Evolutionary conservation across 2,113 vertebrate species (phyloP).

Genomic region (Triplophysa tibetana): DNA sequence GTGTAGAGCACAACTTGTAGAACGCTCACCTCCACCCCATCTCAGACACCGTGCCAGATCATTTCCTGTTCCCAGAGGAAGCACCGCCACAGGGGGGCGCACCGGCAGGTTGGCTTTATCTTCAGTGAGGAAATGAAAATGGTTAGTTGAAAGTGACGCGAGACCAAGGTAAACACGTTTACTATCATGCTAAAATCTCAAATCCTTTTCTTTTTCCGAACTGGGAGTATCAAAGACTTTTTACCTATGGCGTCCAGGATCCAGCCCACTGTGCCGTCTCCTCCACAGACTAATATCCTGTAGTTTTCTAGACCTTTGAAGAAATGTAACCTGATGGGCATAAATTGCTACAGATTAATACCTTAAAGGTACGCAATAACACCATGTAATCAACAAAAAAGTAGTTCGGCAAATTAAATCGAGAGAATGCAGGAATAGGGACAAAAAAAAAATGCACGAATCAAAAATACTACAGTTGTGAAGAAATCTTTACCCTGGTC

Average conservation of each 20-base stretch:
- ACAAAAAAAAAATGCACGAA: not conserved
- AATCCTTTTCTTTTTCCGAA: not conserved
- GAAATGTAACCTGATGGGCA: constrained; percentile 77
- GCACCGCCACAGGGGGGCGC: constrained; percentile 85
- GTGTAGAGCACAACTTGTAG: not conserved
- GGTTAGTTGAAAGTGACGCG: not conserved
- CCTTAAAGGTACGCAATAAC: no score
- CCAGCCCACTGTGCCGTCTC: constrained; percentile 93
- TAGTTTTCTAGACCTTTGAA: constrained; percentile 81
- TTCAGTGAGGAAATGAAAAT: constrained; percentile 56
- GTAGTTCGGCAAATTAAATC: not conserved
- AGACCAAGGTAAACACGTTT: not conserved
- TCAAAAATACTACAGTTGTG: not conserved
- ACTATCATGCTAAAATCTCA: not conserved
- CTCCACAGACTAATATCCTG: constrained; percentile 87
- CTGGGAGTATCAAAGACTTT: not conserved
- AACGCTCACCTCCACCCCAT: constrained; percentile 86
- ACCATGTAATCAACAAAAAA: not conserved
- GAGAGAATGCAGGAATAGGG: not conserved
- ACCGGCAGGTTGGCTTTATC: constrained; percentile 81
- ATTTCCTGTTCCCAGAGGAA: constrained; percentile 92
- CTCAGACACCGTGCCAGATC: constrained; percentile 89
- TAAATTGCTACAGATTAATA: not conserved
- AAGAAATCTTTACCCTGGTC: constrained; percentile 74
- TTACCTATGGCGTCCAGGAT: constrained; percentile 88